These are phyloP conservation scores for Calyptommatus sinebrachiatus DNA, from an alignment of 2,113 vertebrate species.

Conservation along the genomic window DNA sequence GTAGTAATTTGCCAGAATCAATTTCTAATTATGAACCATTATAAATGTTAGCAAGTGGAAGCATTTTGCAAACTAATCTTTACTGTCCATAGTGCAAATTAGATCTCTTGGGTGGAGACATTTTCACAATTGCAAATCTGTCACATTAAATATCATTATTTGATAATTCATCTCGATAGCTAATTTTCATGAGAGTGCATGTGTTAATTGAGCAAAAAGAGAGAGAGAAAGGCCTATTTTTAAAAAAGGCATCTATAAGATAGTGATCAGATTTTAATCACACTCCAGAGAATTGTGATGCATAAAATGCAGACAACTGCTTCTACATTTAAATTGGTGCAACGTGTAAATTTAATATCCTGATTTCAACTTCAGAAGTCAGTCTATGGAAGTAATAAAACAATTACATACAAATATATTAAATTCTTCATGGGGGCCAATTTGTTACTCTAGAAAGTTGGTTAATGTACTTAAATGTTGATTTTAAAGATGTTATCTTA, in stretches of 20 bases:
- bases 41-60: conserved; percentile 61
- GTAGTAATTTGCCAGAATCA: conserved; percentile 6
- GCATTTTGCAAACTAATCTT: conserved; percentile 61
- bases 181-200: conserved; percentile 67
- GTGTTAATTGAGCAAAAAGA: conserved; percentile 70
- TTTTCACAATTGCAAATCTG: conserved; percentile 65
- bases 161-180: conserved; percentile 65
- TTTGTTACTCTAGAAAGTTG: neutral
- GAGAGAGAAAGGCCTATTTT: neutral
- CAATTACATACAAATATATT: neutral
- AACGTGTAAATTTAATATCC: conserved; percentile 64
- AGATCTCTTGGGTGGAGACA: conserved; percentile 64
- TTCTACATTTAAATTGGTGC: conserved; percentile 59
- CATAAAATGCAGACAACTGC: conserved; percentile 55
- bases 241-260: conserved; percentile 61
- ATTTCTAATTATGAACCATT: conserved; percentile 43
- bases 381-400: conserved; percentile 39
- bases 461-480: too few relatives aligned
- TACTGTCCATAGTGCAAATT: conserved; percentile 66
- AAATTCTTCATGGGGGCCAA: neutral
- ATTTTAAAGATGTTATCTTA: too few relatives aligned
- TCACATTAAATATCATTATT: conserved; percentile 67
- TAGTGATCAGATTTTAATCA: conserved; percentile 71
- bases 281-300: conserved; percentile 53
- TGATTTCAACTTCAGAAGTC: conserved; percentile 46